Base-by-base conservation (phyloP, 2,797 vertebrate species). In the Ctenosaura bakeri region DNA sequence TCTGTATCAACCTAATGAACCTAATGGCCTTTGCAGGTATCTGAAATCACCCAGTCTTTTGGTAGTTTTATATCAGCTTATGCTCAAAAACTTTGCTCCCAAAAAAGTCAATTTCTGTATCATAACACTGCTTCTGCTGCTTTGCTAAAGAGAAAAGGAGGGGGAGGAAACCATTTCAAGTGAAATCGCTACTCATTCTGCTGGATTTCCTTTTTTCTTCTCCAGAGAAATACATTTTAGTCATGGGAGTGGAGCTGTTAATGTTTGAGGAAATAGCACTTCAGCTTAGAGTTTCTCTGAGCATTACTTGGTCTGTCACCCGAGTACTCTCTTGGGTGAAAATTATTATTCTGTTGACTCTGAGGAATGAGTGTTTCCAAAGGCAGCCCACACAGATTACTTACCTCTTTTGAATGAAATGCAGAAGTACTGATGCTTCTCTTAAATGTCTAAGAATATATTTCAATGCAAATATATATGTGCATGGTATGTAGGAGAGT, bases 221-320 rank as follows among this genome's bases (percentile, higher is more conserved):
- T 95, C 96, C 94, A 46, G 92, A 94, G 93, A 82, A 95, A 95
- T 0, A 0, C 85, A 66, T 95, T 95, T 96, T 93, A 95, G 92
- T 95, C 91, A 88, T 62, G 90, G 93, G 95, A 95, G 83, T 88
- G 86, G 79, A 94, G 90, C 88, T 95, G 94, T 91, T 95, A 96
- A 95, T 93, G 93, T 93, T 85, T 92, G 80, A 95, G 91, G 93
- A 96, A 96, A 96, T 90, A 90, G 92, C 92, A 93, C 94, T 96
- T 96, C 88, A 93, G 92, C 85, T 95, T 82, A 84, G 90, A 96
- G 91, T 96, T 96, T 96, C 93, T 93, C 87, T 95, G 93, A 95
- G 92, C 88, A 94, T 83, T 95, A 94, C 91, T 97, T 94, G 86
- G 90, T 92, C 94, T 96, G 90, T 93, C 92, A 93, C 87, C 91